These are phyloP conservation scores for Spialia ferax DNA, from an alignment of 2,888 invertebrate genomes.

Conservation along the genomic window DNA sequence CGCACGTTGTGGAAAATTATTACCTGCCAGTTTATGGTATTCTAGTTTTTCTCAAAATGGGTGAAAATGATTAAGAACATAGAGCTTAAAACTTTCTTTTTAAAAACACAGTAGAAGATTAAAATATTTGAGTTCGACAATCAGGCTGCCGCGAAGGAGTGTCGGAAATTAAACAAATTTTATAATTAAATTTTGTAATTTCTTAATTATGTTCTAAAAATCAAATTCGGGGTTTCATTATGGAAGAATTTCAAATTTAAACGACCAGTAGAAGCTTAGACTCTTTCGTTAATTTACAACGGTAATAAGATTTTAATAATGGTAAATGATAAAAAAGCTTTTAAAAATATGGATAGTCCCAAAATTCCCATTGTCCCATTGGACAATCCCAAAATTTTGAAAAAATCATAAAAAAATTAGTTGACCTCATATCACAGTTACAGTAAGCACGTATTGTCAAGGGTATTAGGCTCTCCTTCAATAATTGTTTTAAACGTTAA, in stretches of 20 bases:
- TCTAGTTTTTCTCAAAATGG: conserved; percentile 26
- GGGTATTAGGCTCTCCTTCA: too few species aligned
- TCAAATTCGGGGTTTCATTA: neutral
- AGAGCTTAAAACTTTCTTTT: neutral
- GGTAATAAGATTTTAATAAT: too few species aligned
- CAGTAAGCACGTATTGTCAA: too few species aligned
- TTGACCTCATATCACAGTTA: too few species aligned
- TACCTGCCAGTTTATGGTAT: conserved; percentile 22
- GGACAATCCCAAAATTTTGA: too few species aligned
- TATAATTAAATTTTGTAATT: neutral
- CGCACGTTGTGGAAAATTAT: too few species aligned
- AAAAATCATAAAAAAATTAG: too few species aligned
- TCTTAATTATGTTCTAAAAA: neutral
- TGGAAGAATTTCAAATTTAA: neutral
- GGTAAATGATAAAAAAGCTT: too few species aligned
- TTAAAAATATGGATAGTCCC: too few species aligned
- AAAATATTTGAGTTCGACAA: neutral
- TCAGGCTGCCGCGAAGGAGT: neutral
- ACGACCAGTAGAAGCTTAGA: neutral
- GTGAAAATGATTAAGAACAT: neutral
- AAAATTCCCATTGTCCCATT: too few species aligned
- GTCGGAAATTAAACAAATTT: neutral
- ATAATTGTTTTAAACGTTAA: neutral
- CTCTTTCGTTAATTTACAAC: too few species aligned
- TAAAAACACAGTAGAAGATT: neutral